Base-by-base conservation (phyloP, 2,113 vertebrate species). In the Cephalopterus ornatus region DNA sequence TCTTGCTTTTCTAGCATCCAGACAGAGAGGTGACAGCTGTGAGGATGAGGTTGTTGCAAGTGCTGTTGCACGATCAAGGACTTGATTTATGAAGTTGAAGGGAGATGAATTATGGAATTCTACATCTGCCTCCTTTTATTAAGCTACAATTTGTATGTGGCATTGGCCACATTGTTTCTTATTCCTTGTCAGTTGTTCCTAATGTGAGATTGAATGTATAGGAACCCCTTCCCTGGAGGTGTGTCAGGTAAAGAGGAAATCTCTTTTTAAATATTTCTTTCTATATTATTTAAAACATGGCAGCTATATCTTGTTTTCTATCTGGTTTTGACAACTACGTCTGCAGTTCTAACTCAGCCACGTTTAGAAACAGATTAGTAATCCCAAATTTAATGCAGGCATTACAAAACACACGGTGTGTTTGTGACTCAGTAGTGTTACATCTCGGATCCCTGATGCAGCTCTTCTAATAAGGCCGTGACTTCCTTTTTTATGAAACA, bases 401-500 rank as follows among this genome's bases (percentile, higher is more conserved):
- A 8, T 76, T 70, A 33, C 11, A 55, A 74, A 79, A 32, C 33
- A 47, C 5, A 0, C 5, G 3, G 7, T 58, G 22, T 81, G 20
- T 61, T 89, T 56, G 46, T 44, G n/a, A 72, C 44, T 59, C 11
- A 14, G 41, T 33, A 32, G 17, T 9, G 1, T 32, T 73, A 27
- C 0, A 0, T 23, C 44, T 79, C 44, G 42, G 56, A 42, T 81
- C 16, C 41, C 59, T 0, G 0, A 17, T 10, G 8, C 27, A 35
- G 21, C 21, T 89, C 81, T 92, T 80, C 46, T 91, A 50, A 5
- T 27, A 53, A 70, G 52, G 5, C 52, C 53, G 19, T 53, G 53
- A 52, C 37, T 73, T 70, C 16, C 15, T 52, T 76, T 82, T 73
- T 7, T 56, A 12, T 50, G 41, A 76, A 89, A 62, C n/a, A 70